Percentiles rank a stretch among this genome's conserved stretches.
These are phyloP conservation scores for Syritta pipiens DNA, from an alignment of 2,888 invertebrate species.

Conservation along the genomic window DNA sequence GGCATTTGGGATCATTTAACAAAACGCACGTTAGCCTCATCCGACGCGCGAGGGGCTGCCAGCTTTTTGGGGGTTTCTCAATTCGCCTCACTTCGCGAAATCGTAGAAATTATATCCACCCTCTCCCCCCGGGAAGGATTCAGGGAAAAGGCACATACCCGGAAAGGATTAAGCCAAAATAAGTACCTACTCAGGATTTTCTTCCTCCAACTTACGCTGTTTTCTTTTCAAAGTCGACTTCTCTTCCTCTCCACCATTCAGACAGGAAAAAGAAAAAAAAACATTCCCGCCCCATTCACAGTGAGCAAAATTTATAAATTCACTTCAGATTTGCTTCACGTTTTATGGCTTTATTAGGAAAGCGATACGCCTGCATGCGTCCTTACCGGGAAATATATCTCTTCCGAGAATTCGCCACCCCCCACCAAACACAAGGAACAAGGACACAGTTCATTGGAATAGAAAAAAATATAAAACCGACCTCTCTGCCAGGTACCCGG, in stretches of 20 bases:
- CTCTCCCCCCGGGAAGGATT: neutral
- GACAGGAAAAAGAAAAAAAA: neutral
- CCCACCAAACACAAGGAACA: neutral
- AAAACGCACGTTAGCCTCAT: slow-evolving; percentile 36
- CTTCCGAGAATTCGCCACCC: neutral
- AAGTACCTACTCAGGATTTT: slow-evolving; percentile 21
- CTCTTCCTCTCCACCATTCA: neutral
- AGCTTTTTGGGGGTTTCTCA: slow-evolving; percentile 4
- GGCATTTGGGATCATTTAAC: slow-evolving; percentile 56
- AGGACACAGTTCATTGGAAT: neutral
- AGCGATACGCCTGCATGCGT: slow-evolving; percentile 9
- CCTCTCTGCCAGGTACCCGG: slow-evolving; percentile 15
- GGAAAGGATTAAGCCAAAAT: slow-evolving; percentile 28
- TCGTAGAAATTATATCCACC: neutral
- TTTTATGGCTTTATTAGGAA: slow-evolving; percentile 17
- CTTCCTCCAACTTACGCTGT: slow-evolving; percentile 13
- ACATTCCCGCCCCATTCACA: slow-evolving; percentile 5
- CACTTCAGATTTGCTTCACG: slow-evolving; percentile 20
- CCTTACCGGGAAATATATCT: neutral
- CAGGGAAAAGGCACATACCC: slow-evolving; percentile 1
- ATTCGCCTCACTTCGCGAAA: neutral
- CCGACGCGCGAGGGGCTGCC: slow-evolving; percentile 6
- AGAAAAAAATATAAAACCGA: neutral
- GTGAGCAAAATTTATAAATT: slow-evolving; percentile 5
- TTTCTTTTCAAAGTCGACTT: slow-evolving; percentile 23